Conservation (phyloP, 2,797 vertebrate genomes). For the Pseudotriccus pelzelni region DNA sequence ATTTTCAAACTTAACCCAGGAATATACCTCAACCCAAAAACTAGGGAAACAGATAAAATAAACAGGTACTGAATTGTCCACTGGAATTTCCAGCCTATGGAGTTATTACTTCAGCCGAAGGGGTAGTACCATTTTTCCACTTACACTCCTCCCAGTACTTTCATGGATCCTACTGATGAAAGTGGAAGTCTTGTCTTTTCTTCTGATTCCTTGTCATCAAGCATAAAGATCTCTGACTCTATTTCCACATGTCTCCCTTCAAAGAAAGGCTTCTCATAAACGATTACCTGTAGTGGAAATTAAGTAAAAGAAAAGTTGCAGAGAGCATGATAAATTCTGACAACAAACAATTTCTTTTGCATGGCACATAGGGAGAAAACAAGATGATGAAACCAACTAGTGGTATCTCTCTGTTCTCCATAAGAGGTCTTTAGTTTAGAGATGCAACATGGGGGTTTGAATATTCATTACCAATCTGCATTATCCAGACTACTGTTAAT, state of each 20-base stretch:
- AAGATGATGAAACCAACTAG: neutral
- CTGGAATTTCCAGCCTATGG: neutral
- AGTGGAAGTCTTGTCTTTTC: constrained; percentile 45
- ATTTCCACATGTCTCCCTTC: constrained; percentile 84
- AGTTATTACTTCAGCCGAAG: neutral
- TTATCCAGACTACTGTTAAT: neutral
- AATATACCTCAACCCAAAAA: neutral
- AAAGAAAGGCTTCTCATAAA: constrained; percentile 92
- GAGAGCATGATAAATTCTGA: neutral
- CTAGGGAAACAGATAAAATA: neutral
- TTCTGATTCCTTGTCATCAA: constrained; percentile 56
- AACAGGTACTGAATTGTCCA: neutral
- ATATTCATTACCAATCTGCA: neutral
- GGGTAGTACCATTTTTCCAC: neutral
- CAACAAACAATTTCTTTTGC: neutral
- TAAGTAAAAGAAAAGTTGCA: neutral
- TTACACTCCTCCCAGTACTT: constrained; percentile 92
- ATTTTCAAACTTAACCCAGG: neutral
- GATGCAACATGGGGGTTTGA: neutral
- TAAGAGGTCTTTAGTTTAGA: neutral
- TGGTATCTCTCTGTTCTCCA: neutral
- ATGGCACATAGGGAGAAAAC: neutral
- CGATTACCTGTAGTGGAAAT: constrained; percentile 77
- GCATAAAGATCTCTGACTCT: constrained; percentile 77
- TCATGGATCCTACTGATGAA: constrained; percentile 85